Evolutionary conservation across 2,113 vertebrate species (phyloP).

Genomic region (Paracyprichromis sp.): DNA sequence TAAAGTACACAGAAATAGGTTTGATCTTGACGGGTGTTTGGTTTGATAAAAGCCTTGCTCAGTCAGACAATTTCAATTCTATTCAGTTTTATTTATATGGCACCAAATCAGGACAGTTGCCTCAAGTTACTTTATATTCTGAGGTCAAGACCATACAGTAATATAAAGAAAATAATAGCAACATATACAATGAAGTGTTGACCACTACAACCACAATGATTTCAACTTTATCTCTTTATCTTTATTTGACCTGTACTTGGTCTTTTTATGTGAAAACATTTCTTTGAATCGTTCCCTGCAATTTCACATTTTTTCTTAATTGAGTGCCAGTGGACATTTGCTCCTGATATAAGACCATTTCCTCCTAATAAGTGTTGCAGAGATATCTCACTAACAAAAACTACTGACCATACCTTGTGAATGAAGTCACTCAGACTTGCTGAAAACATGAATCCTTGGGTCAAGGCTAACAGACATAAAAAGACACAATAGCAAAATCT

Average conservation of each 20-base stretch:
- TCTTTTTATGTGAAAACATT: neutral
- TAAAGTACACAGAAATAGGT: neutral
- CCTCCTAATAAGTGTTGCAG: neutral
- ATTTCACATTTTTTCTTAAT: neutral
- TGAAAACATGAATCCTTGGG: neutral
- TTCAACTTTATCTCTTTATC: neutral
- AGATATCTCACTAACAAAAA: neutral
- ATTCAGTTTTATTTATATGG: neutral
- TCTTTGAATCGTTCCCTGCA: neutral
- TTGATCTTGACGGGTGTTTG: neutral
- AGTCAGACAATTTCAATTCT: neutral
- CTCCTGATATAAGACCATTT: neutral
- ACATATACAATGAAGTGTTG: neutral
- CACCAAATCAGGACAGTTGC: neutral
- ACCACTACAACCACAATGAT: neutral
- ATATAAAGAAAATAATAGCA: neutral
- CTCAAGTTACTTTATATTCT: neutral
- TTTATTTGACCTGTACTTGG: neutral
- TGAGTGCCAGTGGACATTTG: neutral
- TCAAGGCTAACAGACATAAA: neutral
- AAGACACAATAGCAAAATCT: neutral
- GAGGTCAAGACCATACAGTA: neutral
- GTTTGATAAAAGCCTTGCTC: neutral
- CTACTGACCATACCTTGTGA: neutral
- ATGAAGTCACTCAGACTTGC: neutral